Evolutionary conservation across 2,888 invertebrate species (phyloP).

Genomic region (Oxytorus armatus): DNA sequence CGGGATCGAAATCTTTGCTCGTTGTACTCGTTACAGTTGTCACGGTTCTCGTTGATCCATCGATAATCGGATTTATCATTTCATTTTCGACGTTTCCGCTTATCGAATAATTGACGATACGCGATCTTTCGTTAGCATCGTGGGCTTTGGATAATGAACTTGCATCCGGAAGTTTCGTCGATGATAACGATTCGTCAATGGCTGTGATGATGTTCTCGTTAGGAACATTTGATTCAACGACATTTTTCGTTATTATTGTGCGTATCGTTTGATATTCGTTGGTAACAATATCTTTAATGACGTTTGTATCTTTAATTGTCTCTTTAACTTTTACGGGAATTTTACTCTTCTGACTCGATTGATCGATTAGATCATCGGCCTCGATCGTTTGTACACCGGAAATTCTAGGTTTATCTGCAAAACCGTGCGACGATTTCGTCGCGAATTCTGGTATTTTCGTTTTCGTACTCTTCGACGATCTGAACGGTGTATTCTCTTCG

Average conservation of each 20-base stretch:
- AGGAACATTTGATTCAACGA: conserved; percentile 53
- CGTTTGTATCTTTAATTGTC: conserved; percentile 67
- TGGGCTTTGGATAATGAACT: background rate
- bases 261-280: conserved; percentile 23
- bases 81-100: conserved; percentile 28
- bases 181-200: conserved; percentile 8
- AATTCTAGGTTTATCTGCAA: conserved; percentile 37
- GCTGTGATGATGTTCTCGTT: conserved; percentile 12
- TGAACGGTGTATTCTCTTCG: conserved; percentile 70
- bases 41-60: conserved; percentile 67
- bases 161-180: conserved; percentile 38
- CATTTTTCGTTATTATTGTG: conserved; percentile 51
- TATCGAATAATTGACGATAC: conserved; percentile 33
- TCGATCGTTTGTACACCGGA: conserved; percentile 34
- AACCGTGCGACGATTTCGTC: conserved; percentile 57
- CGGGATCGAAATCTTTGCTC: conserved; percentile 60
- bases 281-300: conserved; percentile 28
- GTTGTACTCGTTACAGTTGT: conserved; percentile 70
- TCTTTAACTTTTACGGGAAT: conserved; percentile 84
- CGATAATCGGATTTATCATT: conserved; percentile 44
- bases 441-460: conserved; percentile 72
- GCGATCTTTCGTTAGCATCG: conserved; percentile 10
- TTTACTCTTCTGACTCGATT: conserved; percentile 81
- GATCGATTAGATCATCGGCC: conserved; percentile 27
- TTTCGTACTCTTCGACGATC: conserved; percentile 69